Evolutionary conservation across 2,797 vertebrate species (phyloP).

Genomic region (Chelmon rostratus): DNA sequence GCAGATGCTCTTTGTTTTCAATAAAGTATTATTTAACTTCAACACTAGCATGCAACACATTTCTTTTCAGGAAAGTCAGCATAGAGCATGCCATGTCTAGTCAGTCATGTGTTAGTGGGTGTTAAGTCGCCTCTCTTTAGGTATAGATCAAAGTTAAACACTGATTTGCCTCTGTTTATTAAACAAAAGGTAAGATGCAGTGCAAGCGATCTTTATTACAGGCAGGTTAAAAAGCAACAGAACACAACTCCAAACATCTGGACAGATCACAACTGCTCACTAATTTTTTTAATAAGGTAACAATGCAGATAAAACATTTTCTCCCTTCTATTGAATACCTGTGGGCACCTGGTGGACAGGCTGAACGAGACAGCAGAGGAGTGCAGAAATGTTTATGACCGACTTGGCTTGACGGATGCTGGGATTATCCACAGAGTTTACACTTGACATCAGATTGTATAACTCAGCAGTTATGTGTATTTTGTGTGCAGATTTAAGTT

Average conservation of each 20-base stretch:
- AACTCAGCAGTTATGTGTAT: neutral
- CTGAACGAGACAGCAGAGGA: neutral
- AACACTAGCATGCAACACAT: constrained; percentile 12
- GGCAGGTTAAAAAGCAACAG: constrained; percentile 69
- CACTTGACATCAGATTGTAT: neutral
- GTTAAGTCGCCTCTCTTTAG: neutral
- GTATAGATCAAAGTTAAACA: neutral
- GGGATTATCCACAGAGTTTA: neutral
- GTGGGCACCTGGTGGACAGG: neutral
- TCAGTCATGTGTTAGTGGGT: neutral
- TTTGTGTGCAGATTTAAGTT: neutral
- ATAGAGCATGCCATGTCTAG: neutral
- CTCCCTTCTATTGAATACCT: constrained; percentile 7
- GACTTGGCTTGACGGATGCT: neutral
- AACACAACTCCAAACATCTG: constrained; percentile 45
- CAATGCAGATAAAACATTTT: constrained; percentile 25
- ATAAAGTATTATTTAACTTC: constrained; percentile 87
- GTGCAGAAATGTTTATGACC: constrained; percentile 10
- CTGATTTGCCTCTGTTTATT: constrained; percentile 36
- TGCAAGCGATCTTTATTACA: constrained; percentile 64
- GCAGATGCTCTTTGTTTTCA: constrained; percentile 67
- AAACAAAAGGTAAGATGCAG: constrained; percentile 50
- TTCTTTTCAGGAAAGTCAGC: neutral
- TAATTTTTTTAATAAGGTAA: constrained; percentile 15
- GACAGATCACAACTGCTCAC: constrained; percentile 35